Evolutionary conservation across 2,797 vertebrate species (phyloP).

Genomic region (Pitangus sulphuratus): DNA sequence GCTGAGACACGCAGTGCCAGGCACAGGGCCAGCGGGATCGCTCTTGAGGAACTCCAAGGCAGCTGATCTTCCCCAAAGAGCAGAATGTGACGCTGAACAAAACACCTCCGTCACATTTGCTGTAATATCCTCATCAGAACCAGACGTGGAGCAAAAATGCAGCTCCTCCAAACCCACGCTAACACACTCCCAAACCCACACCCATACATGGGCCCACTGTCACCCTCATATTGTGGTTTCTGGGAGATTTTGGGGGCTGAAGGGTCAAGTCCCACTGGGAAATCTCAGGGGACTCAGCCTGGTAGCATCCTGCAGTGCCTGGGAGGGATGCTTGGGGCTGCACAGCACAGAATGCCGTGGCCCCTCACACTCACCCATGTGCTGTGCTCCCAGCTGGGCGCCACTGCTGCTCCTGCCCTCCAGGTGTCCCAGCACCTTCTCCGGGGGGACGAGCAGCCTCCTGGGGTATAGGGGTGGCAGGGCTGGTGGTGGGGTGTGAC

Average conservation of each 20-base stretch:
- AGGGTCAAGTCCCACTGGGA: fast-evolving
- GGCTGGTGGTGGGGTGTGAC: fast-evolving
- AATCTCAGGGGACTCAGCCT: neutral
- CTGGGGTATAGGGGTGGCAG: neutral
- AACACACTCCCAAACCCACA: no score
- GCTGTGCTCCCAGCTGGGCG: fast-evolving
- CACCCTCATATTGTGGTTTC: fast-evolving
- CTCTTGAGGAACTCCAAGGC: neutral
- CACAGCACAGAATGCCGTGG: fast-evolving
- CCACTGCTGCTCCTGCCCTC: fast-evolving
- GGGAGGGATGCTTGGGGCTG: neutral
- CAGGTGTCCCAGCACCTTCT: fast-evolving
- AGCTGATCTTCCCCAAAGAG: neutral
- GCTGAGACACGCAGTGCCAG: fast-evolving
- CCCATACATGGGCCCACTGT: no score
- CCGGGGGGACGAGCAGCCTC: neutral
- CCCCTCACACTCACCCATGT: neutral
- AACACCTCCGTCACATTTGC: fast-evolving
- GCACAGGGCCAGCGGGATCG: fast-evolving
- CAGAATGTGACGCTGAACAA: fast-evolving
- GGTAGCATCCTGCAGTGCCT: neutral
- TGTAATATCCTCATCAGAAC: fast-evolving
- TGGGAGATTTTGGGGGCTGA: neutral
- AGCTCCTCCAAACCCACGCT: neutral
- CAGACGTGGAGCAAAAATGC: fast-evolving